Percentiles rank a stretch among this genome's conserved stretches.
phyloP scores from a whole-genome alignment of 1,140 invertebrate species.

The Plectus sambesii region DNA sequence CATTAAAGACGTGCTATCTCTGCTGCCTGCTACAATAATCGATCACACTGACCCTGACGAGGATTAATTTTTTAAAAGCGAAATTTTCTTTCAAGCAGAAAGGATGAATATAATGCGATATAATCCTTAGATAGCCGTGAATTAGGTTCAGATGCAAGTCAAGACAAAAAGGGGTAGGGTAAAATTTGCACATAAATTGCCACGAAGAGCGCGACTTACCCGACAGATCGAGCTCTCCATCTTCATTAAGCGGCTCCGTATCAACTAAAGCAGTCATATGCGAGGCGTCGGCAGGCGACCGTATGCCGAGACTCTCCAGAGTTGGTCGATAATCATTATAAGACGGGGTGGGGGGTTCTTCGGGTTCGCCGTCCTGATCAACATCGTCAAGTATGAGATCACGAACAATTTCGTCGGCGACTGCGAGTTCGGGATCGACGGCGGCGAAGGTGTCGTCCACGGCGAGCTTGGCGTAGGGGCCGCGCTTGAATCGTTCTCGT shows the following conservation, averaged over 20 bases:
- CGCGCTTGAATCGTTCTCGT: slow-evolving; percentile 30
- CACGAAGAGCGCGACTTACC: slow-evolving; percentile 23
- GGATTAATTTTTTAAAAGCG: no score
- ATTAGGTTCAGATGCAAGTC: no score
- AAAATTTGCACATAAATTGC: no score
- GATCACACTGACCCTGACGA: no score
- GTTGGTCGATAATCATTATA: slow-evolving; percentile 26
- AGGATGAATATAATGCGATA: no score
- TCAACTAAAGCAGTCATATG: no score
- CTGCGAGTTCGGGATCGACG: slow-evolving; percentile 12
- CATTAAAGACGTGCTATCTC: no score
- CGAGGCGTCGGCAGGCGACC: not conserved
- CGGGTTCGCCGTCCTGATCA: slow-evolving; percentile 20
- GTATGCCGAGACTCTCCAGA: slow-evolving; percentile 30
- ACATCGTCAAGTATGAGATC: slow-evolving; percentile 33
- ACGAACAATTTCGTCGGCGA: slow-evolving; percentile 17
- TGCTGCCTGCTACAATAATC: no score
- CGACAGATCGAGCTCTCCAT: slow-evolving; percentile 31
- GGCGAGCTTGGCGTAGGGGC: slow-evolving; percentile 32
- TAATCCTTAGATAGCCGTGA: no score
- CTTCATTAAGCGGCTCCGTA: slow-evolving; percentile 10
- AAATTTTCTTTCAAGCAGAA: no score
- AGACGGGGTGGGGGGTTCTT: slow-evolving; percentile 1
- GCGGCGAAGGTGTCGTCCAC: slow-evolving; percentile 2
- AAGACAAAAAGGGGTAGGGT: no score